Evolutionary conservation across 2,113 vertebrate genomes (phyloP).

Genomic region (Anhinga rufa): DNA sequence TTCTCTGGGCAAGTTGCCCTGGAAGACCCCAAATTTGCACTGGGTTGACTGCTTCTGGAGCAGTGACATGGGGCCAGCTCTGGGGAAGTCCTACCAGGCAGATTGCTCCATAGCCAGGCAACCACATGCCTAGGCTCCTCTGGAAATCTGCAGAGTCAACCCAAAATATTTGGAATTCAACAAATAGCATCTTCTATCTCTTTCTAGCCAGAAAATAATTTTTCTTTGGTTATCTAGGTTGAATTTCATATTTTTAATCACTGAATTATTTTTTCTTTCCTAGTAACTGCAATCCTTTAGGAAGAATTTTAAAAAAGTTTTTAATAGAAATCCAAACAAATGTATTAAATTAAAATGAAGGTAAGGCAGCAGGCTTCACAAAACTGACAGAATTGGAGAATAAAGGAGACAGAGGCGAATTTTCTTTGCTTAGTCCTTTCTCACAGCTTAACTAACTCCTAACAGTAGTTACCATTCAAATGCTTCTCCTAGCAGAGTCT

Average conservation of each 20-base stretch:
- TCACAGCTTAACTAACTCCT: not conserved
- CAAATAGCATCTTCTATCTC: not conserved
- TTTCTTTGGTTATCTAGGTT: not conserved
- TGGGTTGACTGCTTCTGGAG: not conserved
- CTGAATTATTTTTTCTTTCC: not conserved
- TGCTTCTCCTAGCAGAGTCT: not conserved
- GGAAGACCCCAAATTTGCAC: not conserved
- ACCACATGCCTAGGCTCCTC: fast-evolving
- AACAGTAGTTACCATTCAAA: not conserved
- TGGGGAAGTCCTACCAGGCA: not conserved
- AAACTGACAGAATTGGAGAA: not conserved
- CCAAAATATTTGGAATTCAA: not conserved
- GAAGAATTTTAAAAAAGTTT: not conserved
- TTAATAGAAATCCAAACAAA: not conserved
- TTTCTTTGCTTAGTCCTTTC: not conserved
- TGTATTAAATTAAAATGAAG: not conserved
- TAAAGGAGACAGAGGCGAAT: not conserved
- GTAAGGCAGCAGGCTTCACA: not conserved
- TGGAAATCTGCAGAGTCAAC: not conserved
- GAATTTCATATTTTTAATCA: not conserved
- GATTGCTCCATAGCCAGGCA: not conserved
- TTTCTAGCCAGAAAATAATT: not conserved
- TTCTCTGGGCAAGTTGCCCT: not conserved
- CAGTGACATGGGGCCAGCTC: not conserved
- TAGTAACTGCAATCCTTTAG: not conserved